Percentiles rank a stretch among this genome's conserved stretches.
Conservation (phyloP, 2,113 vertebrate genomes). For the Microcebus lehilahytsara region DNA sequence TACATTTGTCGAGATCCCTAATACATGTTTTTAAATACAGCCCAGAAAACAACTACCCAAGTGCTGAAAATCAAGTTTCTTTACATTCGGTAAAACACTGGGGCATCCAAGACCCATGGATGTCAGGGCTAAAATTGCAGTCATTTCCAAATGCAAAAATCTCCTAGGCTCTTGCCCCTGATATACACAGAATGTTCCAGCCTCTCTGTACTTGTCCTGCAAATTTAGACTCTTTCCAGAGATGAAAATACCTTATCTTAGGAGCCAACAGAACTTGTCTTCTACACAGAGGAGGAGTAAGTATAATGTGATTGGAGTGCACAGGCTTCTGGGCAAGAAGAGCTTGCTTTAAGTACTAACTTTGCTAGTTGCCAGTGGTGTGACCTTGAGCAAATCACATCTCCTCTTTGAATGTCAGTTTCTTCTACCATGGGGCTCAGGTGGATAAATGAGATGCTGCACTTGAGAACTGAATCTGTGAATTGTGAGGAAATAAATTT, state of each 20-base stretch:
- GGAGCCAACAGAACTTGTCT: neutral
- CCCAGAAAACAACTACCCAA: neutral
- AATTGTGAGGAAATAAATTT: neutral
- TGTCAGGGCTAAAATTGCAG: neutral
- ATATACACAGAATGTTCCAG: neutral
- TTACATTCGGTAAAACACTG: neutral
- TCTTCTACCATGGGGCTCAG: neutral
- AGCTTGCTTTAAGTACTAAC: neutral
- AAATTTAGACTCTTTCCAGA: neutral
- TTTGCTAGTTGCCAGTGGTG: neutral
- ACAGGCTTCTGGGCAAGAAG: neutral
- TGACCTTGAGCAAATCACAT: neutral
- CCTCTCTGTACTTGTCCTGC: neutral
- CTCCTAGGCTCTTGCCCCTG: neutral
- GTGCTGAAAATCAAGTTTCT: neutral
- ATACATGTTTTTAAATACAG: neutral
- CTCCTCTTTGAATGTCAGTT: neutral
- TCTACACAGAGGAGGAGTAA: neutral
- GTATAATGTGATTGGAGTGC: neutral
- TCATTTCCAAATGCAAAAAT: constrained; percentile 3
- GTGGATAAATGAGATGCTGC: neutral
- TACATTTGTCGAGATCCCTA: neutral
- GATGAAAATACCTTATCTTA: neutral
- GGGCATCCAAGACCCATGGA: neutral
- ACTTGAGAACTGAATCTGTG: neutral